phyloP scores from a whole-genome alignment of 2,113 vertebrate genomes.

The Tor tambroides region DNA sequence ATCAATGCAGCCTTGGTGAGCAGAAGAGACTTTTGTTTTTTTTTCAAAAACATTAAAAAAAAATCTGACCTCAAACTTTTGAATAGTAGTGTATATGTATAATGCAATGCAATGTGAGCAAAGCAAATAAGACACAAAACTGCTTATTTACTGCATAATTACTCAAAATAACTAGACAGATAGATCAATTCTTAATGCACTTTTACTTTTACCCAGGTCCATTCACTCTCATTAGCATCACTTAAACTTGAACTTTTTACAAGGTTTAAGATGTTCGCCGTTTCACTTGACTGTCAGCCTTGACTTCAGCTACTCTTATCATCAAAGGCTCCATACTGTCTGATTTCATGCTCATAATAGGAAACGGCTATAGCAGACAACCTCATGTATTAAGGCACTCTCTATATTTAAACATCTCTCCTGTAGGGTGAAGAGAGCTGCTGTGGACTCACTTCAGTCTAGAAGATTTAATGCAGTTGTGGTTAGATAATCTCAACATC shows the following conservation, averaged over 20 bases:
- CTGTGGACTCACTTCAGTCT: not conserved
- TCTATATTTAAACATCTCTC: slow-evolving; percentile 4
- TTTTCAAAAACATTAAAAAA: too few species aligned
- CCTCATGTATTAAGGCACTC: not conserved
- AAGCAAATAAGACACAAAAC: too few species aligned
- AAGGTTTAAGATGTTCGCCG: not conserved
- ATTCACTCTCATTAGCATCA: not conserved
- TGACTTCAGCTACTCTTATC: not conserved
- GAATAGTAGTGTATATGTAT: too few species aligned
- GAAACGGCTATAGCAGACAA: not conserved
- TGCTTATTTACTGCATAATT: too few species aligned
- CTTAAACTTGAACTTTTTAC: not conserved
- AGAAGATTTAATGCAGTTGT: not conserved
- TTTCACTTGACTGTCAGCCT: not conserved
- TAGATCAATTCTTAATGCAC: too few species aligned
- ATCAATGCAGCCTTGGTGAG: not conserved
- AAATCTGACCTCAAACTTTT: too few species aligned
- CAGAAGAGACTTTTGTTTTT: too few species aligned
- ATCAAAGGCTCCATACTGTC: not conserved
- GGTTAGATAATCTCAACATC: not conserved
- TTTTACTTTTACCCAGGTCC: too few species aligned
- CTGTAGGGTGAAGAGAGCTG: not conserved
- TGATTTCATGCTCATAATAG: not conserved
- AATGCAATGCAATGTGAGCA: too few species aligned
- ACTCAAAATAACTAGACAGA: too few species aligned